Base-by-base conservation (phyloP, 2,797 vertebrate species). In the Hafferia zeledoni region DNA sequence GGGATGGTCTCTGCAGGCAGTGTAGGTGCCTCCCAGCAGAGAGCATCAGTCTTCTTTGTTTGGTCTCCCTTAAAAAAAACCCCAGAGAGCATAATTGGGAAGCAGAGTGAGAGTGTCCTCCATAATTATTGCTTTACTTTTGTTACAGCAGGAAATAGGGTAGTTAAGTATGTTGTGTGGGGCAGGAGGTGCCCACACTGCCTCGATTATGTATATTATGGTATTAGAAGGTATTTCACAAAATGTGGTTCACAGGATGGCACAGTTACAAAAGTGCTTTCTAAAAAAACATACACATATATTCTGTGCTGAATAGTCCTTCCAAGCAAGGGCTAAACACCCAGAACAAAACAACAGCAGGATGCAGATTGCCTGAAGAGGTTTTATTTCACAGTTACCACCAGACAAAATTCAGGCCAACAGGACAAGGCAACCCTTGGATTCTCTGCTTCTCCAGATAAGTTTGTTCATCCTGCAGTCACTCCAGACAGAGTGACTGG, bases 211-310 rank as follows among this genome's bases (percentile, higher is more conserved):
- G 3, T 27, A 2, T 49, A 12, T 55, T 61, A 17, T 31, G n/a
- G 3, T 31, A 19, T 28, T 61, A 24, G 41, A 30, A 24, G 5
- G 6, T 24, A 3, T 80, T 88, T 64, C n/a, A 35, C 5, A 52
- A 83, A 80, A 44, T 33, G 10, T 0, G 39, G 17, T 57, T 76
- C 12, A 30, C 3, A 10, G 24, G n/a, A 23, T 27, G 13, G 14
- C 50, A 41, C 52, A 44, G 3, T 22, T 67, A 55, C 23, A 74
- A 17, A 83, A n/a, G 13, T 33, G 19, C 2, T 46, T 87, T 60
- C 35, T 8, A 7, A 76, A 49, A 64, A 41, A 53, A 1, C 3
- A 8, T 12, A 4, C 33, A 8, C 0, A 0, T 33, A 1, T 14
- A 25, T 77, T 80, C 31, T 15, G 11, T 59, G 24, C n/a, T 55